These are phyloP conservation scores for Girardia tigrina DNA, from an alignment of 2,888 invertebrate genomes.

Conservation along the genomic window DNA sequence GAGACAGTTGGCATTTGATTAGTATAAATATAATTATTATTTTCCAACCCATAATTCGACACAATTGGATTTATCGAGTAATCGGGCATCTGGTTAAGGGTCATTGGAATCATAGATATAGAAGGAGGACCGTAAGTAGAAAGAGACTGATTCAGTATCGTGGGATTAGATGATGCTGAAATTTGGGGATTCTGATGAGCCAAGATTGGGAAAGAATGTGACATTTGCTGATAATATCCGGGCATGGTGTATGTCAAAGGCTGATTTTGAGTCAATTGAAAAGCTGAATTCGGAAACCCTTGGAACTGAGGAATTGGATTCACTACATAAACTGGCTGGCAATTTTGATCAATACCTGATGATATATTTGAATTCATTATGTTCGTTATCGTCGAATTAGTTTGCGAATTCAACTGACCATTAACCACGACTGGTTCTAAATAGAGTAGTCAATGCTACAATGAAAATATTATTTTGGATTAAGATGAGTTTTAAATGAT, in stretches of 20 bases:
- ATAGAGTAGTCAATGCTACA: too few species aligned
- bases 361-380: neutral
- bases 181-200: constrained; percentile 14
- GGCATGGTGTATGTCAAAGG: neutral
- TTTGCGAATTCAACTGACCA: neutral
- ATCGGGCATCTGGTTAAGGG: neutral
- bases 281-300: constrained; percentile 2
- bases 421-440: neutral
- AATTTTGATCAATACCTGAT: constrained; percentile 1
- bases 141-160: neutral
- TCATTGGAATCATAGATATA: constrained; percentile 1
- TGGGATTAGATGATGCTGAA: neutral
- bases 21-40: constrained; percentile 7
- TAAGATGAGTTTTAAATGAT: too few species aligned
- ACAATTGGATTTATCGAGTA: neutral
- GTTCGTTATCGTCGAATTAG: neutral
- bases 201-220: neutral
- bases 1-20: neutral
- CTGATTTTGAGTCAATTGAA: neutral
- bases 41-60: neutral
- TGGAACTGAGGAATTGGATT: neutral
- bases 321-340: neutral
- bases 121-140: neutral
- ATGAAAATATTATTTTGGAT: too few species aligned
- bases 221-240: neutral